A percentile compares a stretch with the other conserved stretches of the same genome.
Evolutionary conservation across 92 coral and sea anemone species (phyloP).

Genomic region (Porites evermanni): DNA sequence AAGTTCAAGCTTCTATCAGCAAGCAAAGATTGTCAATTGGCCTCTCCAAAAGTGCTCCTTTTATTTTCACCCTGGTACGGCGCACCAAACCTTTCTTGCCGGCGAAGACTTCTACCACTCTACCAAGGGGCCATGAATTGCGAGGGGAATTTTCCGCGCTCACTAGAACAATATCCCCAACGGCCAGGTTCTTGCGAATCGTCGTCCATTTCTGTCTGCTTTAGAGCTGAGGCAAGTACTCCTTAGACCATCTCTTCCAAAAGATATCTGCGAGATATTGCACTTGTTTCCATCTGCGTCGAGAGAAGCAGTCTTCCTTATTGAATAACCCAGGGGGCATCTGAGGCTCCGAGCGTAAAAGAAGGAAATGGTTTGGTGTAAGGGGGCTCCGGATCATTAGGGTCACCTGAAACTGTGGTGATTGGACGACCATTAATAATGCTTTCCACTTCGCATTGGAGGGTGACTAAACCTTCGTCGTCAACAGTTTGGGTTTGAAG

Average conservation of each 20-base stretch:
- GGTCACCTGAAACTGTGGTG: constrained; percentile 47
- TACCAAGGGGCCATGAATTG: constrained; percentile 31
- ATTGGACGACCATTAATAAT: constrained; percentile 31
- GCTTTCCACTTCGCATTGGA: constrained; percentile 46
- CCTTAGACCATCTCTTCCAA: too few relatives aligned
- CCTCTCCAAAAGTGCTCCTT: constrained; percentile 5
- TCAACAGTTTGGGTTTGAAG: constrained; percentile 31
- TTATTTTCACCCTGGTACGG: neutral
- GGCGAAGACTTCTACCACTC: neutral
- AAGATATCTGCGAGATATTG: too few relatives aligned
- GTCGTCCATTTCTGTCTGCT: constrained; percentile 39
- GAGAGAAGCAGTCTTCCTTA: constrained; percentile 26
- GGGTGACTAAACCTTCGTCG: constrained; percentile 41
- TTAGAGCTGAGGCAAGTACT: neutral
- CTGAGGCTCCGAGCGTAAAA: constrained; percentile 32
- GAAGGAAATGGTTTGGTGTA: constrained; percentile 41
- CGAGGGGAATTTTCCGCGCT: neutral
- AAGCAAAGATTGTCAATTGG: constrained; percentile 6
- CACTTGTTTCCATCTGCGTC: constrained; percentile 3
- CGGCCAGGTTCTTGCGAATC: neutral
- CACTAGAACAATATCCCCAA: constrained; percentile 17
- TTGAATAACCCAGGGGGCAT: constrained; percentile 52
- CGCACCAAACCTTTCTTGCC: constrained; percentile 2
- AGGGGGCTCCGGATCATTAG: constrained; percentile 39
- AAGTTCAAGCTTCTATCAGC: neutral